Conservation (phyloP, 1,140 invertebrate genomes). For the Archegozetes longisetosus region DNA sequence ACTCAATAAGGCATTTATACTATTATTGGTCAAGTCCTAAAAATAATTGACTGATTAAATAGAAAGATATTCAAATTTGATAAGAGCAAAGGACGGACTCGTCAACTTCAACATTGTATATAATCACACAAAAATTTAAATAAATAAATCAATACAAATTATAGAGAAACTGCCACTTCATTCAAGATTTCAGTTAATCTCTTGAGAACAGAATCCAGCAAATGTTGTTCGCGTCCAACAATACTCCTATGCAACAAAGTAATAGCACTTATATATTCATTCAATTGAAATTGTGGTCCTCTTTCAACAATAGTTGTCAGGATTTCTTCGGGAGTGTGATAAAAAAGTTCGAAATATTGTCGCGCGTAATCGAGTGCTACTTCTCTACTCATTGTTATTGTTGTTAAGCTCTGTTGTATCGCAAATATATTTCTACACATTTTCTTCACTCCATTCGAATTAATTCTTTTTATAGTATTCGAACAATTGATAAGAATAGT, state of each 20-base stretch:
- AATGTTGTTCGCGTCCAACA: neutral
- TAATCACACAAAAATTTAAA: neutral
- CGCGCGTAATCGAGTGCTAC: conserved; percentile 69
- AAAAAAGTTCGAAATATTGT: conserved; percentile 74
- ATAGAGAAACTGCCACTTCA: conserved; percentile 44
- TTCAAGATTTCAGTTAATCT: conserved; percentile 46
- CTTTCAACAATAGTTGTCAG: conserved; percentile 59
- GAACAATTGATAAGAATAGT: conserved; percentile 68
- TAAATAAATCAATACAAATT: conserved; percentile 7
- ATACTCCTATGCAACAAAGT: conserved; percentile 46
- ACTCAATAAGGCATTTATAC: too few species aligned
- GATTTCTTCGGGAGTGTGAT: conserved; percentile 71
- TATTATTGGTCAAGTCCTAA: too few species aligned
- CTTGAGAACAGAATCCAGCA: conserved; percentile 37
- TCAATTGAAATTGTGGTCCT: conserved; percentile 60
- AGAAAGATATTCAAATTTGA: too few species aligned
- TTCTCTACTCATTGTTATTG: conserved; percentile 65
- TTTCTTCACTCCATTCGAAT: conserved; percentile 57
- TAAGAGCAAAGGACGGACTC: too few species aligned
- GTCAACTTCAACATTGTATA: neutral
- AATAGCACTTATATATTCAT: conserved; percentile 69
- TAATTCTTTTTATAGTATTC: conserved; percentile 58
- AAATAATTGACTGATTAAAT: too few species aligned
- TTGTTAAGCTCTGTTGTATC: conserved; percentile 65
- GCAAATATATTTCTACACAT: conserved; percentile 74